Base-by-base conservation (phyloP, 2,888 invertebrate species). In the Ennomos fuscantarius region DNA sequence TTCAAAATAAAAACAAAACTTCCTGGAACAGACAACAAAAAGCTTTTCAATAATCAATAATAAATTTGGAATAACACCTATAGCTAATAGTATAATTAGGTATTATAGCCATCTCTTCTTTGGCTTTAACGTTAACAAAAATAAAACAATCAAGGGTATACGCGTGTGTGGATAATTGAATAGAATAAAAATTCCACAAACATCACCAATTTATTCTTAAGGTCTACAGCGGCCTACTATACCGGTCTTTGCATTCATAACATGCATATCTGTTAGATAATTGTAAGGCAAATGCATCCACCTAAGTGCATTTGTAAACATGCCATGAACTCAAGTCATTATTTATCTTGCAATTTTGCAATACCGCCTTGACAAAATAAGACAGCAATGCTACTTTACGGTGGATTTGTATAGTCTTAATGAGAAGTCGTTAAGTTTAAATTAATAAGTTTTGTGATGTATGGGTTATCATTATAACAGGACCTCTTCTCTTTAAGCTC, bases 371-470 rank as follows among this genome's bases (percentile, higher is more conserved):
- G 54, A 55, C 47, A 52, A 40, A 44, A 52, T 24, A 10, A 44
- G 48, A 49, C 55, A 60, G 40, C 46, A 42, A 47, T 9, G 42
- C 45, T 39, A 39, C 36, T 61, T 53, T 50, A 49, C 15, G 10
- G 40, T 49, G n/a, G 39, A 11, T 40, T 51, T 55, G 35, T 56
- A 50, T 50, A 50, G 42, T 13, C 42, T 54, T 58, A 58, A 55
- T 62, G 57, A 58, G 43, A 48, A 51, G 47, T 54, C 58, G 36
- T 59, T 54, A 52, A 36, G 42, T 59, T 42, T 32, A 47, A 52
- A 54, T 55, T 55, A 65, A 58, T 62, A 62, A 60, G 53, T 53
- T 49, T 55, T 52, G 50, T 53, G 60, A 57, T 62, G 54, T 36
- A 55, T 61, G 46, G 51, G 44, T 61, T 50, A 49, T 60, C 40